A percentile compares a stretch with the other conserved stretches of the same genome.
phyloP scores from a whole-genome alignment of 1,140 invertebrate species.

The Metaphire vulgaris region DNA sequence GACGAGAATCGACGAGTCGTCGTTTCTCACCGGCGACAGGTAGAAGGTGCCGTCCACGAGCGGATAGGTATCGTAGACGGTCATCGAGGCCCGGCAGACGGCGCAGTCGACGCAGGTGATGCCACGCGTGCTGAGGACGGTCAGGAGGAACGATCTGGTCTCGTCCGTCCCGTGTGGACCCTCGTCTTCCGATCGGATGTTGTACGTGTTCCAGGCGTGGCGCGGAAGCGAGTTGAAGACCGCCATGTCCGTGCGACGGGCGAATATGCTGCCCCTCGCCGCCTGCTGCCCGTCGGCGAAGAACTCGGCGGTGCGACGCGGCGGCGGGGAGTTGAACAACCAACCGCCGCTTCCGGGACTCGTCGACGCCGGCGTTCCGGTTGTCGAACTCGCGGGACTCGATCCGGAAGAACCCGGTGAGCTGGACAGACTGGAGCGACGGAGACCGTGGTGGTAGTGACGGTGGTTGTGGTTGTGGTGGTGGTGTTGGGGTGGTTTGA shows the following conservation, averaged over 20 bases:
- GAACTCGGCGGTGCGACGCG: slow-evolving; percentile 61
- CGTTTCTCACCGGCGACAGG: slow-evolving; percentile 32
- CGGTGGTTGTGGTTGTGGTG: slow-evolving; percentile 98
- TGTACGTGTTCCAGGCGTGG: slow-evolving; percentile 87
- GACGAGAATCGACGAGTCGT: not conserved
- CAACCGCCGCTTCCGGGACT: slow-evolving; percentile 31
- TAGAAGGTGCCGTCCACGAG: slow-evolving; percentile 96
- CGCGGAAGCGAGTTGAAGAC: slow-evolving; percentile 87
- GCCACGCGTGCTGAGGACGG: slow-evolving; percentile 37
- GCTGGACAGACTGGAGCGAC: not conserved
- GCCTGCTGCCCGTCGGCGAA: slow-evolving; percentile 60
- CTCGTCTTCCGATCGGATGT: slow-evolving; percentile 77
- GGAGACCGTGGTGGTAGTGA: no score
- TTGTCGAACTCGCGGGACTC: slow-evolving; percentile 62
- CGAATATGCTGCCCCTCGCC: slow-evolving; percentile 39
- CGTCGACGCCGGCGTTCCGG: not conserved
- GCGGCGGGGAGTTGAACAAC: slow-evolving; percentile 23
- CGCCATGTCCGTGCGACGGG: slow-evolving; percentile 81
- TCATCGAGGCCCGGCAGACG: slow-evolving; percentile 76
- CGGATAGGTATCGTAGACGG: slow-evolving; percentile 83
- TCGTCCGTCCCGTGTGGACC: slow-evolving; percentile 95
- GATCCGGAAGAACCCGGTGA: no score
- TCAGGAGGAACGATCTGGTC: slow-evolving; percentile 57
- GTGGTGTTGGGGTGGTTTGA: slow-evolving; percentile 83
- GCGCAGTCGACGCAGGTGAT: slow-evolving; percentile 54